Evolutionary conservation across 2,888 invertebrate species (phyloP), one percentile per base, ranked within the genome.

Genomic region (Pseudococcus longispinus): DNA sequence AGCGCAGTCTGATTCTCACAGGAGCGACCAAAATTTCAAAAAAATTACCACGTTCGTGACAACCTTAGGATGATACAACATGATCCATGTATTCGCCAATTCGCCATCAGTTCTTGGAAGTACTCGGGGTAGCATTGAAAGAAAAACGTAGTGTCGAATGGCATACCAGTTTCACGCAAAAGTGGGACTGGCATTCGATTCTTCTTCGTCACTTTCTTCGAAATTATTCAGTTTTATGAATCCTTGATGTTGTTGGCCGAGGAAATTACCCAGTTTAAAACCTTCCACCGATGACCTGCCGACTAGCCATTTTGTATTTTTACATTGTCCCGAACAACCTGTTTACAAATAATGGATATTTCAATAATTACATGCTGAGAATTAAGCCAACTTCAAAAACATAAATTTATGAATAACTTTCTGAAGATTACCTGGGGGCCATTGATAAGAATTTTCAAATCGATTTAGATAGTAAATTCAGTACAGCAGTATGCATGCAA

Each of bases 171-270:
- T 84, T 86, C 86, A 86, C 9, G 86, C 86, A 44, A 80, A 86
- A 26, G 86, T 51, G 9, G 86, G 86, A 51, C 86, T 86, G 13
- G 77, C 80, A 20, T 86, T 86, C 15, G 86, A 74, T 46, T 86
- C 86, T 32, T 86, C 86, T 86, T 86, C 86, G 55, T 86, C 86
- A 42, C 86, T 86, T 51, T 86, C 86, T 86, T 86, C 86, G 13
- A 86, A 86, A 46, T 86, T 86, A 80, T 86, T 86, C 29, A 86
- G 23, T 80, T 86, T 86, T n/a, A 86, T 77, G n/a, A 86, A 86
- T 29, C 86, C 86, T 15, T 86, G 86, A 80, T 86, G 77, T 20
- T 86, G 86, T 32, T 86, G 86, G 15, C 86, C 86, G 0, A 86
- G 77, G 20, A 86, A 86, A 77, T 86, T 86, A 11, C 86, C 86